phyloP scores from a whole-genome alignment of 2,888 invertebrate genomes.

The Lissocephala sabroskyi region DNA sequence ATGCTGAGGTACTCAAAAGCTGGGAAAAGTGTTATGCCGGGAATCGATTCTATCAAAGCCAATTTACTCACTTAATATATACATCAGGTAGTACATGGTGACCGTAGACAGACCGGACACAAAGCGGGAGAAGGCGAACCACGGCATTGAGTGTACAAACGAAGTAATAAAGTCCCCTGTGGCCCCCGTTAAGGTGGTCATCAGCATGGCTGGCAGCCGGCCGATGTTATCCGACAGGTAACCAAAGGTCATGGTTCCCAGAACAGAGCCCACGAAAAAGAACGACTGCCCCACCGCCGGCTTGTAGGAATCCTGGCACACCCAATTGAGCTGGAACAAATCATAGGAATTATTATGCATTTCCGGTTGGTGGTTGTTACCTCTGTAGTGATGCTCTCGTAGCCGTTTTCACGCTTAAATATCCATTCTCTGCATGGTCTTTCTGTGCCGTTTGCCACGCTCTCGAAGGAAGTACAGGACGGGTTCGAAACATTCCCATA shows the following conservation, averaged over 20 bases:
- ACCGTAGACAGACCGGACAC: slow-evolving; percentile 77
- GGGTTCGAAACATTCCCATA: slow-evolving; percentile 51
- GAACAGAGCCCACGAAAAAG: slow-evolving; percentile 77
- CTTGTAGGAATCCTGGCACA: slow-evolving; percentile 75
- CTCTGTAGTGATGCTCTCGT: slow-evolving; percentile 77
- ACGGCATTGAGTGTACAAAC: slow-evolving; percentile 71
- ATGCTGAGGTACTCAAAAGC: slow-evolving; percentile 77
- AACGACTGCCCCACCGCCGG: slow-evolving; percentile 76
- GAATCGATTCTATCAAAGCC: not conserved
- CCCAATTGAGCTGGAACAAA: slow-evolving; percentile 73
- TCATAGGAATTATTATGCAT: no score
- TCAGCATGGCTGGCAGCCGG: slow-evolving; percentile 75
- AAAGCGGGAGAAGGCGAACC: slow-evolving; percentile 75
- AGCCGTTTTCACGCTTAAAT: slow-evolving; percentile 75
- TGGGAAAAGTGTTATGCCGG: slow-evolving; percentile 34
- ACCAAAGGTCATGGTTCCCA: slow-evolving; percentile 76
- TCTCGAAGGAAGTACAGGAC: slow-evolving; percentile 51
- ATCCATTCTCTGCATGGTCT: slow-evolving; percentile 74
- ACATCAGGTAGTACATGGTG: slow-evolving; percentile 77
- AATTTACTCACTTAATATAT: slow-evolving; percentile 75
- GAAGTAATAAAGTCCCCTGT: slow-evolving; percentile 75
- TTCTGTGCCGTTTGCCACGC: slow-evolving; percentile 33
- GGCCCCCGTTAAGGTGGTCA: slow-evolving; percentile 74
- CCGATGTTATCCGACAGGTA: slow-evolving; percentile 75
- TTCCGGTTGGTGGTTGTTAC: no score